These are phyloP conservation scores for Masticophis lateralis DNA, from an alignment of 2,797 vertebrate genomes.

Conservation along the genomic window DNA sequence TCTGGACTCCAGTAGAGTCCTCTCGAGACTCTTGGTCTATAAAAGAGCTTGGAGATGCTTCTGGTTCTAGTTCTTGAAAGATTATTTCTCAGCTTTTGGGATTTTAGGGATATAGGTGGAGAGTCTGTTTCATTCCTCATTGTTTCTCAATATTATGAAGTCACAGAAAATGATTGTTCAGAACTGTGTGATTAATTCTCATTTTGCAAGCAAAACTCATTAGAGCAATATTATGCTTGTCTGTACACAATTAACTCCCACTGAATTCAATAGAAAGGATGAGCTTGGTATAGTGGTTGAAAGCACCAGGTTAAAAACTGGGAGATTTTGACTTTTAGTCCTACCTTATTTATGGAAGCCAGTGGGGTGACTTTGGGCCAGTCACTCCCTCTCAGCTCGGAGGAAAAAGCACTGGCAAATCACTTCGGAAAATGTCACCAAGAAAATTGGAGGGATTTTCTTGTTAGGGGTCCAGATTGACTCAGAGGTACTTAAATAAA, in stretches of 20 bases:
- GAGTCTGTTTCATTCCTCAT: neutral
- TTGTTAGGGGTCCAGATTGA: neutral
- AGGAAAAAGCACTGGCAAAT: neutral
- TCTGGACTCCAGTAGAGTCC: neutral
- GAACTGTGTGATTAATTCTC: neutral
- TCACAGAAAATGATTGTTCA: neutral
- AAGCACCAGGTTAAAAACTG: neutral
- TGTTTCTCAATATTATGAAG: neutral
- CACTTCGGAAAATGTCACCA: neutral
- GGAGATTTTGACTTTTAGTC: neutral
- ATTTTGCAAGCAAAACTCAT: neutral
- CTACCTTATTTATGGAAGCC: neutral
- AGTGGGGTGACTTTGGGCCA: neutral
- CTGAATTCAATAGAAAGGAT: neutral
- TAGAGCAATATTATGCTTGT: neutral
- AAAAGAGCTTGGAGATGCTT: neutral
- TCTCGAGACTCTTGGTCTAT: neutral
- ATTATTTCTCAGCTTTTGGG: neutral
- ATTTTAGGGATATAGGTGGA: neutral
- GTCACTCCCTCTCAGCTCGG: neutral
- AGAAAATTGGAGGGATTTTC: neutral
- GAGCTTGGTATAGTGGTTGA: neutral
- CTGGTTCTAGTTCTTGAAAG: neutral
- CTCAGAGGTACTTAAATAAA: neutral
- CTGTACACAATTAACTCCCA: neutral